phyloP scores from a whole-genome alignment of 2,888 invertebrate genomes.

The Papilio elwesi region DNA sequence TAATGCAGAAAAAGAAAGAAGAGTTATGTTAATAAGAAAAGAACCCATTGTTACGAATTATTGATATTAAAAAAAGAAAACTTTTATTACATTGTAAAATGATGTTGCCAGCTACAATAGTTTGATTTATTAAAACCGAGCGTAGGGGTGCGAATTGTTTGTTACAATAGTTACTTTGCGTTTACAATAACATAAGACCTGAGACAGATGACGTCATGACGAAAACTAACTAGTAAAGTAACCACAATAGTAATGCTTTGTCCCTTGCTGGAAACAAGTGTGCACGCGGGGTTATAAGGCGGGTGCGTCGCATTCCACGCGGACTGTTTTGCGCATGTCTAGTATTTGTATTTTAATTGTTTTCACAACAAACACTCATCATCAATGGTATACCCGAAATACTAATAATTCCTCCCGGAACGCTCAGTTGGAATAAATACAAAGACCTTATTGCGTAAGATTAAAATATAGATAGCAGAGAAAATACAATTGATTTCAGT shows the following conservation, averaged over 20 bases:
- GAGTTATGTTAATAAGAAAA: not conserved
- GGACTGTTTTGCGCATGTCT: not conserved
- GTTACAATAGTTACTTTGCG: conserved; percentile 9
- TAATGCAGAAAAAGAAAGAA: not conserved
- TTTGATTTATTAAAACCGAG: conserved; percentile 9
- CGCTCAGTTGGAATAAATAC: conserved; percentile 3
- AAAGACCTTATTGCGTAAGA: not conserved
- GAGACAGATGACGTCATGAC: not conserved
- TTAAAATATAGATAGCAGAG: not conserved
- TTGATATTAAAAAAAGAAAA: not conserved
- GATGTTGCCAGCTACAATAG: not conserved
- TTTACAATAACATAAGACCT: conserved; percentile 11
- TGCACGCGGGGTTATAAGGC: not conserved
- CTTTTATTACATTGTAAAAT: not conserved
- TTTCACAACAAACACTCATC: not conserved
- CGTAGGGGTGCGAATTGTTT: not conserved
- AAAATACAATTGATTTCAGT: not conserved
- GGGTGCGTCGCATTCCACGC: too few species aligned
- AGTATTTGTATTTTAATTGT: not conserved
- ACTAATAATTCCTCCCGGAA: not conserved
- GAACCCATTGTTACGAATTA: not conserved
- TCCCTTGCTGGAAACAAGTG: not conserved
- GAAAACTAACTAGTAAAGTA: not conserved
- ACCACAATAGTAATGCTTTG: not conserved
- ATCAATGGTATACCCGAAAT: not conserved